Percentiles rank a stretch among this genome's conserved stretches.
These are phyloP conservation scores for Lymantria monacha DNA, from an alignment of 2,888 invertebrate genomes.

Conservation along the genomic window DNA sequence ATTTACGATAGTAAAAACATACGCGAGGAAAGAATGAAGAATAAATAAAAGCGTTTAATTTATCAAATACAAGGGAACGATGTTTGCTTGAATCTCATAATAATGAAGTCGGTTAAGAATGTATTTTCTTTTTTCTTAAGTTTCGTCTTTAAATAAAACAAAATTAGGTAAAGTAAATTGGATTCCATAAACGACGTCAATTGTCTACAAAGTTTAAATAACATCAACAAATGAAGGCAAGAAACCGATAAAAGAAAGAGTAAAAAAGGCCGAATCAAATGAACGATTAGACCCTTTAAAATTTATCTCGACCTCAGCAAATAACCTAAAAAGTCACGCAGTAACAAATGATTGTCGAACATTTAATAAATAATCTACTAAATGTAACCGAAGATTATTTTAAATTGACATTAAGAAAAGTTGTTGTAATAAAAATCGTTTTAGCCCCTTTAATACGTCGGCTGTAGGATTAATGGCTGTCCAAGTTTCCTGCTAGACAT, in stretches of 20 bases:
- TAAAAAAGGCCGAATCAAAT: constrained; percentile 29
- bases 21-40: no score
- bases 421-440: constrained; percentile 45
- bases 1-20: no score
- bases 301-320: constrained; percentile 20
- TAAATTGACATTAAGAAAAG: constrained; percentile 47
- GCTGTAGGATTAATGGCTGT: constrained; percentile 48
- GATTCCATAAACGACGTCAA: constrained; percentile 25
- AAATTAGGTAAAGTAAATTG: constrained; percentile 27
- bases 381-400: constrained; percentile 43
- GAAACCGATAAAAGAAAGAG: constrained; percentile 24
- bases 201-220: constrained; percentile 22
- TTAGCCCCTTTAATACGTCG: constrained; percentile 50
- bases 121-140: no score
- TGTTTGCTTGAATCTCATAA: no score
- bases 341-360: constrained; percentile 19
- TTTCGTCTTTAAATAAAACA: background rate
- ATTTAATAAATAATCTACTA: constrained; percentile 33
- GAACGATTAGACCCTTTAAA: constrained; percentile 32
- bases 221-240: constrained; percentile 23
- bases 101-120: no score
- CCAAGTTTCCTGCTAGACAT: constrained; percentile 40
- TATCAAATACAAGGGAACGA: no score
- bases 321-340: constrained; percentile 16
- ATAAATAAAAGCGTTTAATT: no score